Conservation (phyloP, 2,797 vertebrate genomes). For the Cynodonichthys magdalenae region DNA sequence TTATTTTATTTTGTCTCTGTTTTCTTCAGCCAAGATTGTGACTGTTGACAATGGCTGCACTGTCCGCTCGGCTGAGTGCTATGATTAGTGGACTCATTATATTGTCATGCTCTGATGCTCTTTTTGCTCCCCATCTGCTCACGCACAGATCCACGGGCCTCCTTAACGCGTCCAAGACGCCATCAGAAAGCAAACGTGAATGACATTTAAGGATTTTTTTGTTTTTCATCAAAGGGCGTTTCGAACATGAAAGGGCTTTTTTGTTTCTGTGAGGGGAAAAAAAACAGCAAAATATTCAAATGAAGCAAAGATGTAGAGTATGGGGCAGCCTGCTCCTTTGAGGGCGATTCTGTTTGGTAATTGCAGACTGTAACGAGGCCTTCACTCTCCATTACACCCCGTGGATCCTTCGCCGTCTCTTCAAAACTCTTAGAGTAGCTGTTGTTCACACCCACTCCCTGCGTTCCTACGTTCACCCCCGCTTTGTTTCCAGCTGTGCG, state of each 20-base stretch:
- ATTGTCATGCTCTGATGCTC: constrained; percentile 70
- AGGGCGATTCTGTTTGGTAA: constrained; percentile 39
- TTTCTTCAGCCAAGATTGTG: constrained; percentile 27
- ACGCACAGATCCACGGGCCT: constrained; percentile 45
- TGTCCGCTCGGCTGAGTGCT: constrained; percentile 51
- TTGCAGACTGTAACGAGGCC: constrained; percentile 36
- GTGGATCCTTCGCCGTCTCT: constrained; percentile 56
- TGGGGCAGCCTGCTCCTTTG: constrained; percentile 18
- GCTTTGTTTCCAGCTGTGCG: constrained; percentile 35
- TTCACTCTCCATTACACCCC: constrained; percentile 40
- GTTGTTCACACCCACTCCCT: constrained; percentile 55
- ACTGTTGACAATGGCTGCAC: constrained; percentile 51
- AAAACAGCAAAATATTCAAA: constrained; percentile 7
- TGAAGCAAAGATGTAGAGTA: constrained; percentile 24
- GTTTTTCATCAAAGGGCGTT: constrained; percentile 16
- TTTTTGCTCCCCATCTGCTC: constrained; percentile 66
- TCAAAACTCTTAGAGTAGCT: constrained; percentile 49
- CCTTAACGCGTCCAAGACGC: constrained; percentile 17
- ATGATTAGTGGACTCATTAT: constrained; percentile 78
- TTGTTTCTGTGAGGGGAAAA: constrained; percentile 9
- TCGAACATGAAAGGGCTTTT: background rate
- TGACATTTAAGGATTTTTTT: constrained; percentile 14
- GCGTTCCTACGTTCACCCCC: constrained; percentile 20
- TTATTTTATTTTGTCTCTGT: constrained; percentile 8
- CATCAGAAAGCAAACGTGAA: constrained; percentile 17